Evolutionary conservation across 2,113 vertebrate genomes (phyloP).

Genomic region (Tetrax tetrax): DNA sequence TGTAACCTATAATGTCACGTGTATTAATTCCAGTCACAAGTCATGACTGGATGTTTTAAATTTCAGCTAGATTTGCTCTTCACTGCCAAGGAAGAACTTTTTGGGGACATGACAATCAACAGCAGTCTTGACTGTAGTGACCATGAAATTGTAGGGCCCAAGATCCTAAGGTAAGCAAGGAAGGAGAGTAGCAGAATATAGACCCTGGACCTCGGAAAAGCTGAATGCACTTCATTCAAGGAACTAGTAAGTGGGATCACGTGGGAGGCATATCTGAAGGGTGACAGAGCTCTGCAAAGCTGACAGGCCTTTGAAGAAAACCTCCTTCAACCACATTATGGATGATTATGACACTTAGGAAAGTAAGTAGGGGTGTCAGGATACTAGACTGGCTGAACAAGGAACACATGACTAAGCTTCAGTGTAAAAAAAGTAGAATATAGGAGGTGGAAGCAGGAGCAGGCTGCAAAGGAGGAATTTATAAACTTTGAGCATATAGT

Average conservation of each 20-base stretch:
- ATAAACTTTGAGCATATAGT: neutral
- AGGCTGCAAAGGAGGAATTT: neutral
- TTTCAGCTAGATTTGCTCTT: neutral
- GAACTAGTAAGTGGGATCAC: neutral
- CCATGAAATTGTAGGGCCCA: neutral
- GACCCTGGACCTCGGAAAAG: neutral
- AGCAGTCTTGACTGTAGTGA: neutral
- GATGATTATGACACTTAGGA: neutral
- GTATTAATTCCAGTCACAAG: neutral
- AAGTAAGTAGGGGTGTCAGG: neutral
- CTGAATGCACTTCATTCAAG: neutral
- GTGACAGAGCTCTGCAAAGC: neutral
- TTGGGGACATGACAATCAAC: neutral
- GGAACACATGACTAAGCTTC: neutral
- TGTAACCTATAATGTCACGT: neutral
- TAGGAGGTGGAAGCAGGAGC: neutral
- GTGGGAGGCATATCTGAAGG: neutral
- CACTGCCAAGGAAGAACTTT: neutral
- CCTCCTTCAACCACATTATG: neutral
- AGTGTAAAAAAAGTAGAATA: neutral
- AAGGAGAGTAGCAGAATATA: neutral
- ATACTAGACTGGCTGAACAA: neutral
- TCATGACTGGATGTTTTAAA: neutral
- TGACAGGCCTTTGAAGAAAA: neutral
- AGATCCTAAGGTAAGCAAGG: neutral